These are phyloP conservation scores for Cryptoprocta ferox DNA, from an alignment of 2,797 vertebrate genomes.

Conservation along the genomic window DNA sequence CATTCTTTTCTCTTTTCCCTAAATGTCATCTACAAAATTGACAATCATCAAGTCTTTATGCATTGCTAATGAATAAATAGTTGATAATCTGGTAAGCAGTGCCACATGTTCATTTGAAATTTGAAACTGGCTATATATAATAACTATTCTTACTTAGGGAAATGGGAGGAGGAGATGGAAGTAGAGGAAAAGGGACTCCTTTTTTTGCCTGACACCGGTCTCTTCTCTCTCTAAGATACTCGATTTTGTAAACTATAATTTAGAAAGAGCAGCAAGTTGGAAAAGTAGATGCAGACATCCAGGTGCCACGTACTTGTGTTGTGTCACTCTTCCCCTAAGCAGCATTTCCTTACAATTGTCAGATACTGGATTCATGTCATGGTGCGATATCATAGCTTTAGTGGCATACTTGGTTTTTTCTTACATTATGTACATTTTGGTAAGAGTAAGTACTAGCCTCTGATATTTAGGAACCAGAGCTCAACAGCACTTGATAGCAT, in stretches of 20 bases:
- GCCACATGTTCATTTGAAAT: neutral
- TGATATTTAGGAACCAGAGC: slow-evolving; percentile 14
- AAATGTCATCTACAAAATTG: neutral
- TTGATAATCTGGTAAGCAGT: neutral
- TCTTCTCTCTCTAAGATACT: neutral
- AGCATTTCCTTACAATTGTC: neutral
- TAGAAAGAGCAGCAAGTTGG: neutral
- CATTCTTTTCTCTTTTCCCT: neutral
- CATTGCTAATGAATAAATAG: neutral
- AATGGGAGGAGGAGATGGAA: neutral
- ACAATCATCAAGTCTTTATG: neutral
- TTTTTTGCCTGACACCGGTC: neutral
- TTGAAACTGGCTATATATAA: neutral
- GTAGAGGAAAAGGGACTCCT: neutral
- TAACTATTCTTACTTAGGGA: neutral
- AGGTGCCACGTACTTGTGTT: neutral
- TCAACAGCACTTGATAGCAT: neutral
- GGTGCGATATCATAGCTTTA: neutral
- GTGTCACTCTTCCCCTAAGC: neutral
- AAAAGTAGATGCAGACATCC: neutral
- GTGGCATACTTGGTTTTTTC: neutral
- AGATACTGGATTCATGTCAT: neutral
- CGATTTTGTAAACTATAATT: neutral
- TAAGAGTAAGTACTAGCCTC: neutral
- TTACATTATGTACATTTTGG: neutral